These are phyloP conservation scores for Brenthis hecate DNA, from an alignment of 2,888 invertebrate species.

Conservation along the genomic window DNA sequence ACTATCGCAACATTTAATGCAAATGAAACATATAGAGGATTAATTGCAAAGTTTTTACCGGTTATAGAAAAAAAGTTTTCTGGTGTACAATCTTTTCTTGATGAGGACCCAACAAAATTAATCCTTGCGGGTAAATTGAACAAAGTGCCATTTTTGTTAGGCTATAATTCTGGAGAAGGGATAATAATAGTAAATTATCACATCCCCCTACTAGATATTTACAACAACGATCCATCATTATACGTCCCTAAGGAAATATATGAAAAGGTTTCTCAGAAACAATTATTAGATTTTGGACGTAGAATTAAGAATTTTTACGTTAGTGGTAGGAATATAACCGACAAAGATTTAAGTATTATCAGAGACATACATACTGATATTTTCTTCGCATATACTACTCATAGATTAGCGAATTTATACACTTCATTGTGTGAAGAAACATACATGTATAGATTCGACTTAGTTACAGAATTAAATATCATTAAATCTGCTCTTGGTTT, in stretches of 20 bases:
- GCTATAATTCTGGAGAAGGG: slow-evolving; percentile 64
- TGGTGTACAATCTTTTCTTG: slow-evolving; percentile 53
- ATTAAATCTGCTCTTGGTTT: slow-evolving; percentile 49
- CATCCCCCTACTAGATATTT: slow-evolving; percentile 45
- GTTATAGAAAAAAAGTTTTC: slow-evolving; percentile 58
- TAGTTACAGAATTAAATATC: slow-evolving; percentile 56
- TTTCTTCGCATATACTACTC: slow-evolving; percentile 53
- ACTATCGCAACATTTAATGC: slow-evolving; percentile 49
- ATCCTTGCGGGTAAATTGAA: slow-evolving; percentile 49
- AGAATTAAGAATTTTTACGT: slow-evolving; percentile 57
- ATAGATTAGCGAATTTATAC: slow-evolving; percentile 56
- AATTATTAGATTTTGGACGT: slow-evolving; percentile 51
- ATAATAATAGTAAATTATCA: slow-evolving; percentile 48
- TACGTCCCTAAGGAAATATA: slow-evolving; percentile 56
- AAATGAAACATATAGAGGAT: slow-evolving; percentile 55
- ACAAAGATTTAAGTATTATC: slow-evolving; percentile 46
- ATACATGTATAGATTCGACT: slow-evolving; percentile 61
- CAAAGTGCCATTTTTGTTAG: slow-evolving; percentile 57
- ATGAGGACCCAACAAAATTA: slow-evolving; percentile 50
- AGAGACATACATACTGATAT: slow-evolving; percentile 51
- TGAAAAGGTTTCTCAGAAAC: slow-evolving; percentile 44
- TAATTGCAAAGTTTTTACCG: slow-evolving; percentile 58
- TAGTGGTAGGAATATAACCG: slow-evolving; percentile 47
- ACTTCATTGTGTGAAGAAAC: slow-evolving; percentile 43
- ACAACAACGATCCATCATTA: slow-evolving; percentile 51